phyloP scores from a whole-genome alignment of 2,797 vertebrate species.

The Poeciliopsis infans region DNA sequence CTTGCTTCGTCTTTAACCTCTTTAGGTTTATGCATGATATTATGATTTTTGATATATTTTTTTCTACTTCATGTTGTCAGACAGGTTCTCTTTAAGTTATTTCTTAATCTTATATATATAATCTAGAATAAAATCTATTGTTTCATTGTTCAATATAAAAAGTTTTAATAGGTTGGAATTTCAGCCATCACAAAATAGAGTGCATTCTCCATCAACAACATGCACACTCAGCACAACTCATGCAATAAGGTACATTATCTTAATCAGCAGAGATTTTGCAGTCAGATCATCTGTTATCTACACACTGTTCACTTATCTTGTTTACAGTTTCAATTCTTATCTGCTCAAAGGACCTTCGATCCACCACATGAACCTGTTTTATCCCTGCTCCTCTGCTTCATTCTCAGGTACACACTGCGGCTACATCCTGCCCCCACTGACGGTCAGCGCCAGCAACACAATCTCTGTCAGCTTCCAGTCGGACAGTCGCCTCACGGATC shows the following conservation, averaged over 20 bases:
- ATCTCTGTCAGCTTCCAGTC: conserved; percentile 79
- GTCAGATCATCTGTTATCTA: neutral
- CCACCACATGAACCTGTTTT: conserved; percentile 1
- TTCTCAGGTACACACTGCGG: conserved; percentile 79
- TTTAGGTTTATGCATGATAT: neutral
- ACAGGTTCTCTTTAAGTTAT: neutral
- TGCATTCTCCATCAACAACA: neutral
- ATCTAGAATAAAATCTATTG: too few species aligned
- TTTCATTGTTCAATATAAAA: too few species aligned
- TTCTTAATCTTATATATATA: neutral
- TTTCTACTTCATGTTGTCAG: neutral
- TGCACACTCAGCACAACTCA: neutral
- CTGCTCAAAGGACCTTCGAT: conserved; percentile 4
- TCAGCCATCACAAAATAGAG: neutral
- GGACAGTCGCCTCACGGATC: conserved; percentile 77
- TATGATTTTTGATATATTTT: neutral
- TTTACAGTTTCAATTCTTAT: neutral
- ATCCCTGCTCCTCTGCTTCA: conserved; percentile 6
- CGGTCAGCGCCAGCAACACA: conserved; percentile 76
- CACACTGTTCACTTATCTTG: neutral
- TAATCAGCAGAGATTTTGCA: neutral
- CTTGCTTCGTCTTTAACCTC: neutral
- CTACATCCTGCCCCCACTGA: conserved; percentile 74
- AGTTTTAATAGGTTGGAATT: neutral
- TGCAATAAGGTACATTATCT: neutral